A percentile compares a stretch with the other conserved stretches of the same genome.
phyloP scores from a whole-genome alignment of 2,113 vertebrate genomes.

The Caranx ignobilis region DNA sequence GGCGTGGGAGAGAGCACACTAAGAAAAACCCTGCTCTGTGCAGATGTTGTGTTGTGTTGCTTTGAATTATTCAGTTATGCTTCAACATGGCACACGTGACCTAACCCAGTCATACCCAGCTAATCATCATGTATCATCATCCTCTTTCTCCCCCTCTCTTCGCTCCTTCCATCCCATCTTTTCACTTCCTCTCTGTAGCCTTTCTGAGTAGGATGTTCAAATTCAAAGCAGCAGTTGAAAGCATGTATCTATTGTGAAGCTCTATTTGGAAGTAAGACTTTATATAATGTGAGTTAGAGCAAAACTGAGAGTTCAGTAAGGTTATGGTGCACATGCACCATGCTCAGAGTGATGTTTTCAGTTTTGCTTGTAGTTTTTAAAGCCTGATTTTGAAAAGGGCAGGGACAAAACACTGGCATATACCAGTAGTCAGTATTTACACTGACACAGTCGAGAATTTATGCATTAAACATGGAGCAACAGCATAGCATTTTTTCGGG shows the following conservation, averaged over 20 bases:
- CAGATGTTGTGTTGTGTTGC: constrained; percentile 49
- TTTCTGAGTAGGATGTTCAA: not conserved
- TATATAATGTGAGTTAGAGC: not conserved
- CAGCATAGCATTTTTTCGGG: not conserved
- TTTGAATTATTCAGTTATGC: constrained; percentile 73
- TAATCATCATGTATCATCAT: constrained; percentile 51
- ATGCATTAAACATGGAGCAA: not conserved
- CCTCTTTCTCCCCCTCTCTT: not conserved
- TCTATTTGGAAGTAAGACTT: not conserved
- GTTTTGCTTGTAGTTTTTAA: not conserved
- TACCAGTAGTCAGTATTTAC: too few relatives aligned
- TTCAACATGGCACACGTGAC: constrained; percentile 57
- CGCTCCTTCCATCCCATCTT: not conserved
- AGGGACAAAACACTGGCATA: not conserved
- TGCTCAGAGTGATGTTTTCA: not conserved
- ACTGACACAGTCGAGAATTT: not conserved
- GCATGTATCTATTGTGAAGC: not conserved
- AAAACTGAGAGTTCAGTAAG: not conserved
- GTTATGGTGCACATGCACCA: not conserved
- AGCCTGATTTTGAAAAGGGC: not conserved
- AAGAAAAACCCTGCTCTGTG: constrained; percentile 29
- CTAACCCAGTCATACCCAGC: constrained; percentile 40
- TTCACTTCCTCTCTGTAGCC: not conserved
- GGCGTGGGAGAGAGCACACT: constrained; percentile 38
- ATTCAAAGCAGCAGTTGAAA: constrained; percentile 3